Evolutionary conservation across 2,797 vertebrate genomes (phyloP), one percentile per base, ranked within the genome.

Genomic region (Sarcoramphus papa): DNA sequence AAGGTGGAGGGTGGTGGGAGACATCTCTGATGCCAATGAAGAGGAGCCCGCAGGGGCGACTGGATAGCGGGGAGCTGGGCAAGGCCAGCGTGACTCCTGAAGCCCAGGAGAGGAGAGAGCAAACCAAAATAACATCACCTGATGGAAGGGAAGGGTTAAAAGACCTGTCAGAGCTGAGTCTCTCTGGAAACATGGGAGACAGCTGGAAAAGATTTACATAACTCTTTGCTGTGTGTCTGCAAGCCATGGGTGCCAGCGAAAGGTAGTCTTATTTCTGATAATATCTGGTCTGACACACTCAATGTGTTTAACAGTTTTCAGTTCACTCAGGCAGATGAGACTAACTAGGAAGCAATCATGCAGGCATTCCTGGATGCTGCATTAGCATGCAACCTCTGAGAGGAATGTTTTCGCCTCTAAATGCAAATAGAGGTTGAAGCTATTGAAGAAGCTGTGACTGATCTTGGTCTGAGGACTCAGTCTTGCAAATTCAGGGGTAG

Each of bases 281-380:
- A 92, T 97, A 95, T 93, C 95, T 95, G 96, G 47, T 88, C 82
- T 97, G 95, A 95, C 96, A 95, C 96, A 92, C 96, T 95, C 94
- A 87, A 88, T 95, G 95, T 96, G 95, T 92, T 95, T 79, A 91
- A 90, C 93, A 94, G 93, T 95, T 94, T 91, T 91, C 90, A 56
- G 93, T 27, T 96, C 94, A 74, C 95, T 95, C 93, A 79, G 91
- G 94, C 96, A 95, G 93, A 96, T 76, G 95, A 96, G 93, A 67
- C 91, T 92, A 91, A 96, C 87, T 62, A 91, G 96, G 87, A 88
- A 57, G 95, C 15, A 6, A 77, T 53, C 78, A 72, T 22, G 53
- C 88, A 93, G 95, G 86, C 73, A 88, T 62, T 83, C 85, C 79
- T 51, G 95, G 90, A 68, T 70, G 93, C 90, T 72, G 83, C 87